phyloP scores from a whole-genome alignment of 2,113 vertebrate genomes.

The Dicrurus megarhynchus region DNA sequence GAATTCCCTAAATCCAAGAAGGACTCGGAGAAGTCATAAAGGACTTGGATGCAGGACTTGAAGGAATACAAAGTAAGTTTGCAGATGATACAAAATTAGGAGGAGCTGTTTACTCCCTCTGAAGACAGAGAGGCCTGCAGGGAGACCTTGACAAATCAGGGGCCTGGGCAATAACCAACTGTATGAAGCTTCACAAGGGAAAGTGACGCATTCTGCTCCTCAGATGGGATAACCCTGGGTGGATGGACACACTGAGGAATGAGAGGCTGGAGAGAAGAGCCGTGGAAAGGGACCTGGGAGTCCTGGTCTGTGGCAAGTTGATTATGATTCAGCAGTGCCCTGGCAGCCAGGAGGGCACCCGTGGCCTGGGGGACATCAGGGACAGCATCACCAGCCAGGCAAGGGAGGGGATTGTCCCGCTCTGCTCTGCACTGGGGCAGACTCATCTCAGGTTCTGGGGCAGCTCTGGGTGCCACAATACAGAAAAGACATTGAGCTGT shows the following conservation, averaged over 20 bases:
- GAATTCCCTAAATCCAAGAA: not conserved
- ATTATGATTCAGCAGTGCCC: not conserved
- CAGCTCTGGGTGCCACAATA: not conserved
- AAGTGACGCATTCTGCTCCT: not conserved
- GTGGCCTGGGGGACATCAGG: fast-evolving
- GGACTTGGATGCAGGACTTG: not conserved
- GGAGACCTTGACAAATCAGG: fast-evolving
- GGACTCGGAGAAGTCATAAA: not conserved
- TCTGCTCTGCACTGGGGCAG: not conserved
- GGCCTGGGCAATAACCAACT: not conserved
- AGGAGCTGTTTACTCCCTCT: not conserved
- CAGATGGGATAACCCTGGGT: fast-evolving
- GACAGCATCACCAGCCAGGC: fast-evolving
- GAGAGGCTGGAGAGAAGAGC: not conserved
- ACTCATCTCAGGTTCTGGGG: too few relatives aligned
- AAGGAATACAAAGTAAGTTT: not conserved
- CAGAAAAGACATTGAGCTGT: not conserved
- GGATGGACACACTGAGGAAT: not conserved
- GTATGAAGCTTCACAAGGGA: not conserved
- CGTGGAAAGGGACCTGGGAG: fast-evolving
- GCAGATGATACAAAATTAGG: not conserved
- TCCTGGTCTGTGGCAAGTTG: fast-evolving
- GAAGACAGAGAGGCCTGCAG: not conserved
- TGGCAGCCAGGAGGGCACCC: not conserved
- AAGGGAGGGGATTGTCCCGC: not conserved